These are phyloP conservation scores for Elephantulus edwardii DNA, from an alignment of 2,113 vertebrate genomes.

Conservation along the genomic window DNA sequence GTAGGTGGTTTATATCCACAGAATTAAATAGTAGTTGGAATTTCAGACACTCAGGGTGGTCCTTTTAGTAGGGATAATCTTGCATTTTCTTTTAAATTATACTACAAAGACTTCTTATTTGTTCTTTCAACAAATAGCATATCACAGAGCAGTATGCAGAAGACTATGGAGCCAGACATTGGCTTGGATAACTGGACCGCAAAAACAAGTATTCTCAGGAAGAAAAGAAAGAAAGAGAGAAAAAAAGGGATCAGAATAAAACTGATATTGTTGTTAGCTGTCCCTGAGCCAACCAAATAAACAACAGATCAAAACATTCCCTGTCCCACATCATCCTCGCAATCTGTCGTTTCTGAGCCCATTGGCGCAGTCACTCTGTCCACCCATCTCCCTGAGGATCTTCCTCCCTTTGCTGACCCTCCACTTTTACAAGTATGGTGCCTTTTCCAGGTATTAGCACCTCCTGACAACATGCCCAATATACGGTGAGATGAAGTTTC, in stretches of 20 bases:
- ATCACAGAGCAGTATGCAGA: neutral
- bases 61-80: conserved; percentile 6
- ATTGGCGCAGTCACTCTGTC: too few species aligned
- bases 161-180: neutral
- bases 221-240: neutral
- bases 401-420: too few species aligned
- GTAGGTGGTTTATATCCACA: neutral
- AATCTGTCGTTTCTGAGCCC: too few species aligned
- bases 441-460: too few species aligned
- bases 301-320: too few species aligned
- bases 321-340: too few species aligned
- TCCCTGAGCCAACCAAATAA: too few species aligned
- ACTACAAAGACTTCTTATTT: neutral
- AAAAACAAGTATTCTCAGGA: neutral
- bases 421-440: too few species aligned
- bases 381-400: too few species aligned
- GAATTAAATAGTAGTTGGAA: neutral
- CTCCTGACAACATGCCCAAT: too few species aligned
- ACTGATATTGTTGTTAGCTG: too few species aligned
- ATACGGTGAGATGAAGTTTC: too few species aligned
- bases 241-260: neutral
- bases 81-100: conserved; percentile 44
- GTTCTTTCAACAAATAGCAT: neutral
- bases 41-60: neutral
- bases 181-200: neutral